Evolutionary conservation across 2,888 invertebrate genomes (phyloP).

Genomic region (Cinara cedri): DNA sequence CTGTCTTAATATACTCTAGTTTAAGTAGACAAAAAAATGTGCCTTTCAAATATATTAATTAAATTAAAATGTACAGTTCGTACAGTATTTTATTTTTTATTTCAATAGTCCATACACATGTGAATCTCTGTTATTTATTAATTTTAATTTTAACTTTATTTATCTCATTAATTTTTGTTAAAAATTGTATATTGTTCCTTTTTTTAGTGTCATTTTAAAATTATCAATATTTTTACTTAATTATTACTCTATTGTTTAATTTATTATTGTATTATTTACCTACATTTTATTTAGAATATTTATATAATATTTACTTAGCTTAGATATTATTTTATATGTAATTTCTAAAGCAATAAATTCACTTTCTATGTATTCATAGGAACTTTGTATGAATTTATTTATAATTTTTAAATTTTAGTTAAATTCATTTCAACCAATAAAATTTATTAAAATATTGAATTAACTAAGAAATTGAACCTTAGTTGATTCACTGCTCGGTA

Average conservation of each 20-base stretch:
- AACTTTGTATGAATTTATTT: no score
- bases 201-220: constrained; percentile 14
- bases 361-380: constrained; percentile 18
- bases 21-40: constrained; percentile 34
- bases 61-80: background rate
- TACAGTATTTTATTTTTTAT: constrained; percentile 16
- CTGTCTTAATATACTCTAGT: constrained; percentile 28
- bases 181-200: constrained; percentile 41
- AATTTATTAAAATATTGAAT: no score
- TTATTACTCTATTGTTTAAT: constrained; percentile 24
- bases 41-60: constrained; percentile 43
- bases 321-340: constrained; percentile 37
- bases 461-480: no score
- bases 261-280: constrained; percentile 2
- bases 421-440: no score
- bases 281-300: constrained; percentile 1
- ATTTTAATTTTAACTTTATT: constrained; percentile 5
- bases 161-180: constrained; percentile 9
- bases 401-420: no score
- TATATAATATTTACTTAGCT: background rate
- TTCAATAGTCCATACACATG: background rate
- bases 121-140: constrained; percentile 14
- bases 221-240: background rate
- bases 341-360: constrained; percentile 45
- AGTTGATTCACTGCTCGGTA: no score